These are phyloP conservation scores for Phacellophora camtschatica DNA, from an alignment of 30 jellyfish, hydroid and myxozoan species.

Conservation along the genomic window DNA sequence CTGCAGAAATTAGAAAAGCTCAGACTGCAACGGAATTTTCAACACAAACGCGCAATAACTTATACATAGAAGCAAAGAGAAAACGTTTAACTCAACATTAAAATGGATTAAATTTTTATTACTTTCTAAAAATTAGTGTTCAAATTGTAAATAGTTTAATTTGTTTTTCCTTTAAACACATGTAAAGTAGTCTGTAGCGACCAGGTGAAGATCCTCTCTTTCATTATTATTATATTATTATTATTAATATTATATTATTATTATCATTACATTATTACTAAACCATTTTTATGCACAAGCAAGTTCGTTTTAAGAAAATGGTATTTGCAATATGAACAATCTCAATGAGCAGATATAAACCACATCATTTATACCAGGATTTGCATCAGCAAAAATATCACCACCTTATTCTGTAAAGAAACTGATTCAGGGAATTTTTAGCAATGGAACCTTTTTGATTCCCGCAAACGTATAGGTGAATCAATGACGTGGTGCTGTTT, in stretches of 20 bases:
- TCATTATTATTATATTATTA: conserved; percentile 9
- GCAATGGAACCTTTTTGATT: too few species aligned
- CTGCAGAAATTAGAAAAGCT: conserved; percentile 36
- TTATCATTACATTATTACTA: too few species aligned
- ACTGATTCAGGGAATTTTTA: too few species aligned
- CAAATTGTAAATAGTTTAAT: background rate
- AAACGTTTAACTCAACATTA: conserved; percentile 8
- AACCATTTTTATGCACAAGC: too few species aligned
- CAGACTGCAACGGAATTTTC: conserved; percentile 3
- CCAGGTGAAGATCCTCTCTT: conserved; percentile 60
- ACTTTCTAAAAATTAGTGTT: background rate
- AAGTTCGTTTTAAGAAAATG: too few species aligned
- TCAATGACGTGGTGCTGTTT: too few species aligned
- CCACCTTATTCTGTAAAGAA: too few species aligned
- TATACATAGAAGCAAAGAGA: background rate
- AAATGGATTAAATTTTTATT: background rate
- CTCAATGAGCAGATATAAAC: too few species aligned
- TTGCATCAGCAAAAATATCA: too few species aligned
- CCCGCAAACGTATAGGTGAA: too few species aligned
- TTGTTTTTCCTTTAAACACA: background rate
- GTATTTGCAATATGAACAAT: too few species aligned
- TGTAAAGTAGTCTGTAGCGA: background rate
- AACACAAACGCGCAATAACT: conserved; percentile 1
- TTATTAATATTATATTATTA: conserved; percentile 12
- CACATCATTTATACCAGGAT: too few species aligned